phyloP scores from a whole-genome alignment of 2,113 vertebrate genomes.

The Geococcyx californianus region DNA sequence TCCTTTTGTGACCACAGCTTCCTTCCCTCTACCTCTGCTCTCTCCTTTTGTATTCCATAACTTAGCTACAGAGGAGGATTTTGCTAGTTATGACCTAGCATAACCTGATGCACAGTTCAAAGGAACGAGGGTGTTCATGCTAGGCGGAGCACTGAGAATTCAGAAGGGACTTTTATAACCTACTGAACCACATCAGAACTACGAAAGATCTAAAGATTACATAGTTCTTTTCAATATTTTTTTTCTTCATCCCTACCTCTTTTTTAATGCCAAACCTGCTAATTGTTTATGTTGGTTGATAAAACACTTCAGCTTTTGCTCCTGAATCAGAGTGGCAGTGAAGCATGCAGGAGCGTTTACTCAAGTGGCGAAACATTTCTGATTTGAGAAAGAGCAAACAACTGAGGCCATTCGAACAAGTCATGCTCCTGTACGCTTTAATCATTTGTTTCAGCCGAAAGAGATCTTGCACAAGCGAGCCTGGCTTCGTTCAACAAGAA shows the following conservation, averaged over 20 bases:
- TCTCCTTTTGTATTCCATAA: neutral
- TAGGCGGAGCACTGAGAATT: constrained; percentile 57
- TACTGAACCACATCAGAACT: constrained; percentile 33
- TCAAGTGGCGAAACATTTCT: constrained; percentile 38
- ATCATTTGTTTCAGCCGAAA: constrained; percentile 18
- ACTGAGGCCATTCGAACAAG: constrained; percentile 22
- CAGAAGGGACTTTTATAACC: constrained; percentile 19
- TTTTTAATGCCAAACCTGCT: neutral
- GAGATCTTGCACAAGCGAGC: constrained; percentile 50
- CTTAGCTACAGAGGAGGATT: neutral
- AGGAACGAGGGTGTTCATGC: constrained; percentile 38
- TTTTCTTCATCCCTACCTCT: neutral
- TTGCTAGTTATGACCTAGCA: neutral
- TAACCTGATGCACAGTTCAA: neutral
- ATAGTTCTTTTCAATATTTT: constrained; percentile 1
- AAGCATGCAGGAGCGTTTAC: constrained; percentile 5
- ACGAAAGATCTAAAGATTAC: constrained; percentile 31
- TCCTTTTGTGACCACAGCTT: neutral
- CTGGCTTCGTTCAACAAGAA: constrained; percentile 29
- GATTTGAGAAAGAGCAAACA: neutral
- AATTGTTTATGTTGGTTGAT: neutral
- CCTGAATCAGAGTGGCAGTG: neutral
- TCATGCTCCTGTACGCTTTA: constrained; percentile 37
- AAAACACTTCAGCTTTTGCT: constrained; percentile 20
- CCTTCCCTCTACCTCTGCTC: neutral